Evolutionary conservation across 2,797 vertebrate genomes (phyloP).

Genomic region (Buphagus erythrorhynchus): DNA sequence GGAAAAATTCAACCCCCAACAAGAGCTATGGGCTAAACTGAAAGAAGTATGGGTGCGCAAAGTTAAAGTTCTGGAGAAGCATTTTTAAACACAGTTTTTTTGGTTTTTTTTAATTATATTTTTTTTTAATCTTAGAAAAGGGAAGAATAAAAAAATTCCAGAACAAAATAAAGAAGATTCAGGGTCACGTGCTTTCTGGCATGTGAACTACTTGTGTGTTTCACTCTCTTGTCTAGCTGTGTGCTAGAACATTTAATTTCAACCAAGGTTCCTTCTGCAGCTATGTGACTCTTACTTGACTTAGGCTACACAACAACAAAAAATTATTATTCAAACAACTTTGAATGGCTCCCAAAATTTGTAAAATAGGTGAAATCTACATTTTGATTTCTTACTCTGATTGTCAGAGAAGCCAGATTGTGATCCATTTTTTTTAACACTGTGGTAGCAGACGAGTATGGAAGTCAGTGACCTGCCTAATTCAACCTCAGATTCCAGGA

Average conservation of each 20-base stretch:
- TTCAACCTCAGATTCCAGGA: neutral
- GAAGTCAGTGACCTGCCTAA: neutral
- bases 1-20: too few species aligned
- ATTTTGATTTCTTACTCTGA: neutral
- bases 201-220: neutral
- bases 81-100: neutral
- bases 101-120: rapidly evolving
- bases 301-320: neutral
- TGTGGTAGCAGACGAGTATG: neutral
- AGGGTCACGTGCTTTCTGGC: neutral
- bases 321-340: neutral
- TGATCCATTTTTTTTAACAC: neutral
- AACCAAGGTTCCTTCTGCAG: neutral
- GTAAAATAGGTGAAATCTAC: neutral
- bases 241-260: neutral
- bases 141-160: neutral
- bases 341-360: neutral
- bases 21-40: neutral
- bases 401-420: neutral
- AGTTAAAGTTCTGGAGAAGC: neutral
- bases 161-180: neutral
- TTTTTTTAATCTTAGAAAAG: neutral
- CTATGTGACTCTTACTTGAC: neutral
- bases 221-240: neutral
- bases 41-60: neutral